phyloP scores from a whole-genome alignment of 2,888 invertebrate species.

The Eupithecia subumbrata region DNA sequence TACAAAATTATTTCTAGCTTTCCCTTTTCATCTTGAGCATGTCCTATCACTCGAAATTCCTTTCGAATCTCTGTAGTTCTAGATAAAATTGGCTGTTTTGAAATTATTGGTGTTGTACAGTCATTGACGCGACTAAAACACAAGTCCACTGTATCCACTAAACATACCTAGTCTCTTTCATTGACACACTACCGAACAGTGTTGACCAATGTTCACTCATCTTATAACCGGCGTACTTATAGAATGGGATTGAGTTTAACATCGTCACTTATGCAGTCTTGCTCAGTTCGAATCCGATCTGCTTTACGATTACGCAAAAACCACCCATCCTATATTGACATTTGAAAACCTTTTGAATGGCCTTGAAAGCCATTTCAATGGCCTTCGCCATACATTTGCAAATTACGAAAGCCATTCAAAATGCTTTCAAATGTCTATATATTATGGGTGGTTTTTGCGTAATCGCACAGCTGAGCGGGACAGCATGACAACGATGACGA shows the following conservation, averaged over 20 bases:
- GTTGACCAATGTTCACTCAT: slow-evolving; percentile 58
- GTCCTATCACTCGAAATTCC: slow-evolving; percentile 46
- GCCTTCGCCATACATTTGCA: too few relatives aligned
- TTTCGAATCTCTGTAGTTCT: slow-evolving; percentile 59
- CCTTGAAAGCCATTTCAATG: too few relatives aligned
- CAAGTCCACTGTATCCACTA: slow-evolving; percentile 36
- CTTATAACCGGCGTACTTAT: slow-evolving; percentile 35
- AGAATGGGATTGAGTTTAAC: not conserved
- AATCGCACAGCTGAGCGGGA: not conserved
- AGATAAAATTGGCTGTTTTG: slow-evolving; percentile 70
- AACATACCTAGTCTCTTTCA: slow-evolving; percentile 55
- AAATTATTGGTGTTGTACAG: slow-evolving; percentile 52
- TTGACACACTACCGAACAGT: slow-evolving; percentile 35
- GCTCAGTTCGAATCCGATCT: not conserved
- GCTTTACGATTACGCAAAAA: too few relatives aligned
- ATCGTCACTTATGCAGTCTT: not conserved
- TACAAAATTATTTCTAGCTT: slow-evolving; percentile 47
- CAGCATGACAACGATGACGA: not conserved
- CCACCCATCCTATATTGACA: too few relatives aligned
- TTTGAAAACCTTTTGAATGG: too few relatives aligned
- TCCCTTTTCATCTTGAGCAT: slow-evolving; percentile 60
- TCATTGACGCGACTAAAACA: slow-evolving; percentile 54
- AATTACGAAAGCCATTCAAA: too few relatives aligned
- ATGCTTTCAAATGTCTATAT: too few relatives aligned
- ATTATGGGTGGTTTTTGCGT: too few relatives aligned